A percentile compares a stretch with the other conserved stretches of the same genome.
These are phyloP conservation scores for Acanthornis magna DNA, from an alignment of 2,797 vertebrate species.

Conservation along the genomic window DNA sequence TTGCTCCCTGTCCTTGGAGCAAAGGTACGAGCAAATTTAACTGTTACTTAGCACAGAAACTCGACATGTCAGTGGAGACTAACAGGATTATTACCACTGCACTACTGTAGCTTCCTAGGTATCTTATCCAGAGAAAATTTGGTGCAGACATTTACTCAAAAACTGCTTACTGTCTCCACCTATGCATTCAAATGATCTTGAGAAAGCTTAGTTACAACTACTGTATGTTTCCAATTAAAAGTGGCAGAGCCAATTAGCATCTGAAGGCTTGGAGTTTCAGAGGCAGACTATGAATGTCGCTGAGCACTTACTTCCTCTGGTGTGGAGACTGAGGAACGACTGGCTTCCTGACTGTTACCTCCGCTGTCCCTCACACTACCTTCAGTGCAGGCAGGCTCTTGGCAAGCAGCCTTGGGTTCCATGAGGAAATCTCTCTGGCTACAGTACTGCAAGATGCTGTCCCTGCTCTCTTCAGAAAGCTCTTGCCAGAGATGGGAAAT, in stretches of 20 bases:
- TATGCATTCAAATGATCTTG: not conserved
- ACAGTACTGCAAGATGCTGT: slow-evolving; percentile 67
- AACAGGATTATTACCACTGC: not conserved
- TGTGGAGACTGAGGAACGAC: slow-evolving; percentile 72
- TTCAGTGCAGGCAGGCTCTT: slow-evolving; percentile 9
- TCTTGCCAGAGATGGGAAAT: slow-evolving; percentile 82
- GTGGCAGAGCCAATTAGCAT: not conserved
- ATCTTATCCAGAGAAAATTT: not conserved
- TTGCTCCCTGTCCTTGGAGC: not conserved
- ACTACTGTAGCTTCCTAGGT: not conserved
- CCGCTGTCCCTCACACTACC: slow-evolving; percentile 68
- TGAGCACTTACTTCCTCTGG: slow-evolving; percentile 76
- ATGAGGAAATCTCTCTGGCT: slow-evolving; percentile 56
- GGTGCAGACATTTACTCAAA: not conserved
- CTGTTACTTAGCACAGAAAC: not conserved
- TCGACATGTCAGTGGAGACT: not conserved
- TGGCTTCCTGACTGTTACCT: slow-evolving; percentile 76
- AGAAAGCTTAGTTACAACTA: not conserved
- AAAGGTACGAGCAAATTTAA: not conserved
- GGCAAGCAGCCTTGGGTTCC: slow-evolving; percentile 4
- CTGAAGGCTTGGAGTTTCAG: not conserved
- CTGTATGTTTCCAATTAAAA: not conserved
- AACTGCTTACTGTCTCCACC: not conserved
- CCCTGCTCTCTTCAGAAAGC: slow-evolving; percentile 74
- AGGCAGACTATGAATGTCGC: not conserved